These are phyloP conservation scores for Ostrea edulis DNA, from an alignment of 1,140 invertebrate species.

Conservation along the genomic window DNA sequence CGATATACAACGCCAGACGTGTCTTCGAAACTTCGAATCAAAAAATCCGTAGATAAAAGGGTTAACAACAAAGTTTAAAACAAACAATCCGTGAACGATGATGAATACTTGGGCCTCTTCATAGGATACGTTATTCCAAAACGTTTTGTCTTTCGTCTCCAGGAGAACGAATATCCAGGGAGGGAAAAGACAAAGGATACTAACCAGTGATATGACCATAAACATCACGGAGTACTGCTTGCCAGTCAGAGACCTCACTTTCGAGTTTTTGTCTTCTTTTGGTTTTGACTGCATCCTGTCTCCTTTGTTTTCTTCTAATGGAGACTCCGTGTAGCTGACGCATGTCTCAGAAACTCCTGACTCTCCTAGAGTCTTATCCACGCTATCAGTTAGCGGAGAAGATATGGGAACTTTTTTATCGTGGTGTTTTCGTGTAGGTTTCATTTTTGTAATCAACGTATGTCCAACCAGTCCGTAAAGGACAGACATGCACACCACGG, in stretches of 20 bases:
- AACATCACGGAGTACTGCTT: slow-evolving; percentile 36
- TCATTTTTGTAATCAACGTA: neutral
- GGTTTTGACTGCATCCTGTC: neutral
- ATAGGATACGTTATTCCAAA: slow-evolving; percentile 1
- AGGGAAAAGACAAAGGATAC: slow-evolving; percentile 16
- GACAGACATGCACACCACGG: slow-evolving; percentile 24
- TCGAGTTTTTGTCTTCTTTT: neutral
- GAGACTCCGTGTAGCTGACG: neutral
- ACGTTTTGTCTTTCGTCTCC: slow-evolving; percentile 1
- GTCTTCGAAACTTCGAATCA: slow-evolving; percentile 39
- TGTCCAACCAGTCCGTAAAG: slow-evolving; percentile 23
- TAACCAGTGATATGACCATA: slow-evolving; percentile 19
- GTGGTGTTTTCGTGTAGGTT: neutral
- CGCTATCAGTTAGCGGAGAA: neutral
- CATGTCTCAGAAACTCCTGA: neutral
- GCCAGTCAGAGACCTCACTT: neutral
- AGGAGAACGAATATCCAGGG: slow-evolving; percentile 28
- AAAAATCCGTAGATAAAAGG: slow-evolving; percentile 54
- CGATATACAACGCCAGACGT: neutral
- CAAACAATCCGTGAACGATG: neutral
- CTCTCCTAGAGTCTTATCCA: neutral
- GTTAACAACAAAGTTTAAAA: slow-evolving; percentile 43
- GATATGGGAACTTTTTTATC: neutral
- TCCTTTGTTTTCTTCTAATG: neutral
- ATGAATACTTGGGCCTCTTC: neutral